Conservation (phyloP, 2,113 vertebrate species). For the Cynoglossus semilaevis region DNA sequence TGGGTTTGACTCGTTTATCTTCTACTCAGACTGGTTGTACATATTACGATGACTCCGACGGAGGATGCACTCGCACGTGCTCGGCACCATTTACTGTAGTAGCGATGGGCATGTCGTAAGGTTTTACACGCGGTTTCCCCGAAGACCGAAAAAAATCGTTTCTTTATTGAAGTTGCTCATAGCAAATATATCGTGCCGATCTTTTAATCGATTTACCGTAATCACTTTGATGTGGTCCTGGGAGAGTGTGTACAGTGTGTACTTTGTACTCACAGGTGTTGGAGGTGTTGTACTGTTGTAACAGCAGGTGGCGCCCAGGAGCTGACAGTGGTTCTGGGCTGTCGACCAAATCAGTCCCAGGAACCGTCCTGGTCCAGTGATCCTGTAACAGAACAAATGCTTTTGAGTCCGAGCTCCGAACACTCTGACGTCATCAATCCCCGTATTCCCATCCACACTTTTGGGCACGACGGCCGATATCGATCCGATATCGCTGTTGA, state of each 20-base stretch:
- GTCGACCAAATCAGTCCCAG: too few relatives aligned
- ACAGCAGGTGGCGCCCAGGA: too few relatives aligned
- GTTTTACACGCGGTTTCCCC: constrained; percentile 40
- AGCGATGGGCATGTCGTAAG: constrained; percentile 58
- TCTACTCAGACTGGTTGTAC: constrained; percentile 67
- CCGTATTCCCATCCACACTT: too few relatives aligned
- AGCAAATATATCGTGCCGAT: constrained; percentile 55
- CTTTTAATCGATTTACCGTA: constrained; percentile 46
- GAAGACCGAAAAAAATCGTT: constrained; percentile 30
- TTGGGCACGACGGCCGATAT: too few relatives aligned
- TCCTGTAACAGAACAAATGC: too few relatives aligned
- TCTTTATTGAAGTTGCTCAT: constrained; percentile 49
- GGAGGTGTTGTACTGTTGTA: not conserved
- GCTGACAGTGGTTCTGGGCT: too few relatives aligned
- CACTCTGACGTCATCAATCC: too few relatives aligned
- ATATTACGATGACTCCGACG: constrained; percentile 45
- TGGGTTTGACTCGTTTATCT: constrained; percentile 67
- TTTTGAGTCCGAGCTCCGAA: too few relatives aligned
- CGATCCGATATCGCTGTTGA: too few relatives aligned
- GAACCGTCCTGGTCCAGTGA: too few relatives aligned
- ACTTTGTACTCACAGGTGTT: not conserved
- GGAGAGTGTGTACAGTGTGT: constrained; percentile 6
- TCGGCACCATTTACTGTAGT: constrained; percentile 56
- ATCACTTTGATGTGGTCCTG: constrained; percentile 28
- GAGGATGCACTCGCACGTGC: constrained; percentile 53